Evolutionary conservation across 2,113 vertebrate genomes (phyloP).

Genomic region (Tenebrosternarchus preto): DNA sequence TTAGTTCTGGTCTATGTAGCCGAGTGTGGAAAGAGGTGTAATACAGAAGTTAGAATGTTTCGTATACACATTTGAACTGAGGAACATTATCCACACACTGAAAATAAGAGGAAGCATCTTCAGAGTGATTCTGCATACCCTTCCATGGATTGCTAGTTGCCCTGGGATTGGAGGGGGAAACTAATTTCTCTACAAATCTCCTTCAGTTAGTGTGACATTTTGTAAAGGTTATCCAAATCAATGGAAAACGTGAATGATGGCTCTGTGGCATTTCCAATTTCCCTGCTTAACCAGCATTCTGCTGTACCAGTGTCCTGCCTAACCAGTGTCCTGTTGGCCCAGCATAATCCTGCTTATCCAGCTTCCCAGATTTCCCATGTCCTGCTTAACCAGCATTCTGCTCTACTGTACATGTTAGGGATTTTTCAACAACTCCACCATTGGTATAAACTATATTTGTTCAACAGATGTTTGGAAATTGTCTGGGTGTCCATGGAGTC

Average conservation of each 20-base stretch:
- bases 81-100: background rate
- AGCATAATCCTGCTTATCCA: no score
- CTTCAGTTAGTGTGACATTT: slow-evolving; percentile 50
- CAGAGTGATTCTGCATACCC: background rate
- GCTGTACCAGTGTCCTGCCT: background rate
- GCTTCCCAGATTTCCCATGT: no score
- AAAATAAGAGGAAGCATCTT: background rate
- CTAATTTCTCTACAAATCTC: slow-evolving; percentile 30
- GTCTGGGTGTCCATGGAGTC: background rate
- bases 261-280: slow-evolving; percentile 16
- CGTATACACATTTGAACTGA: background rate
- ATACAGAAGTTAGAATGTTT: background rate
- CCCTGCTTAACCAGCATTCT: background rate
- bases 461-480: background rate
- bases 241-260: background rate
- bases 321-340: no score
- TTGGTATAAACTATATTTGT: background rate
- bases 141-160: slow-evolving; percentile 7
- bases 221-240: slow-evolving; percentile 46
- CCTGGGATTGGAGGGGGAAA: slow-evolving; percentile 14
- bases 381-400: no score
- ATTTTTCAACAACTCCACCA: background rate
- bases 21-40: background rate
- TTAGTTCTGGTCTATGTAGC: background rate
- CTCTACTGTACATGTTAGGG: background rate